Conservation (phyloP, 2,797 vertebrate genomes). For the Danionella dracula region DNA sequence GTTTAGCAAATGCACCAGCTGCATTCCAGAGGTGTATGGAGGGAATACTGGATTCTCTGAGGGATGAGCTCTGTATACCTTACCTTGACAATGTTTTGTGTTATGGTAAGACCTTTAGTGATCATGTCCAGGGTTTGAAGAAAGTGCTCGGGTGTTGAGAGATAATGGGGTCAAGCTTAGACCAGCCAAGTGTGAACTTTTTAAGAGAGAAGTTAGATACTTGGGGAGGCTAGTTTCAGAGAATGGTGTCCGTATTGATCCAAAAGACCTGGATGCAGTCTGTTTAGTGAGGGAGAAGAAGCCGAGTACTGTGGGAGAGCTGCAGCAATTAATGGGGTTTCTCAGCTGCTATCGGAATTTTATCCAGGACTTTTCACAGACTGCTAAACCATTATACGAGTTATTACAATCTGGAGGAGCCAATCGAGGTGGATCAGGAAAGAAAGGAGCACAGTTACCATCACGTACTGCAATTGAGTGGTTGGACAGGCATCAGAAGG, state of each 20-base stretch:
- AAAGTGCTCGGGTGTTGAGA: neutral
- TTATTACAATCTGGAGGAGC: neutral
- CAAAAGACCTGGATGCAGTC: neutral
- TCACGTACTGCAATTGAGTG: neutral
- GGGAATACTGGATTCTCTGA: neutral
- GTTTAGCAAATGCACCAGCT: neutral
- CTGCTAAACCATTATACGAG: neutral
- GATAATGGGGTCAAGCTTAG: neutral
- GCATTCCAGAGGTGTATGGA: neutral
- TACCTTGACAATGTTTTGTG: neutral
- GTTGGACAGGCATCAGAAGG: neutral
- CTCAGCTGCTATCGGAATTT: neutral
- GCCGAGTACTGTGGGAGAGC: neutral
- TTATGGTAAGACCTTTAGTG: neutral
- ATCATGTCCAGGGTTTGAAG: neutral
- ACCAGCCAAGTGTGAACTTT: neutral
- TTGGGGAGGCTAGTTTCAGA: neutral
- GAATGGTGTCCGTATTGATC: neutral
- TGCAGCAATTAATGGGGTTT: neutral
- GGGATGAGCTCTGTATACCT: neutral
- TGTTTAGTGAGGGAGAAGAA: neutral
- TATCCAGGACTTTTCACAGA: neutral
- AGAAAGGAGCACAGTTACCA: neutral
- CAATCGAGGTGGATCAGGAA: neutral
- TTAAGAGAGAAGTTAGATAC: neutral